Evolutionary conservation across 2,797 vertebrate species (phyloP), one percentile per base, ranked within the genome.

Genomic region (Salmo trutta): DNA sequence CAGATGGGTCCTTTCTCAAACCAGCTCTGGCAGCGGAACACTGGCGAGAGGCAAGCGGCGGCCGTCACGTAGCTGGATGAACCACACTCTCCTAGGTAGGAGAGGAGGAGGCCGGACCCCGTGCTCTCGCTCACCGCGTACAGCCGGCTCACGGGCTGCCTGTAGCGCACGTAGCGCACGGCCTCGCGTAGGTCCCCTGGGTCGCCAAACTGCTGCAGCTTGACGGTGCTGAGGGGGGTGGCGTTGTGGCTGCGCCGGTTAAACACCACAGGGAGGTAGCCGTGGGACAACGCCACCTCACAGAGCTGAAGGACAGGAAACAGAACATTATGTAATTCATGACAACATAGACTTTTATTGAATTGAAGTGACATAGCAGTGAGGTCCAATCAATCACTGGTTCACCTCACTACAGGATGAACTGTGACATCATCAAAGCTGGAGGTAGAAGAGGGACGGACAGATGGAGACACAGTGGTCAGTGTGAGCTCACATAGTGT

Each of bases 41-140:
- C 81, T 0, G 95, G 95, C 0, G 95, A 96, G 79, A 96, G 90
- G 84, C 95, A 96, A 80, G 92, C 94, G 0, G 95, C 95, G 0
- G 95, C 95, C 0, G 95, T 95, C 87, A 96, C 69, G 2, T 96
- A 95, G 84, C 95, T 96, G 52, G 95, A 96, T 0, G 95, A 96
- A 7, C 95, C 95, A 6, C 95, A 96, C 85, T 96, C 95, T 0
- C 95, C 95, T 52, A 96, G 90, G 87, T 96, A 96, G 14, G 95
- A 96, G 66, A 96, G 91, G 51, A 96, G 94, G 1, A 96, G 94
- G 62, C 95, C 95, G 0, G 95, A 94, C 3, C 95, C 95, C 0
- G 93, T 95, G 90, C 95, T 94, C 88, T 96, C 95, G 67, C 94
- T 95, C 68, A 93, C 95, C 0, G 94, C 95, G 12, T 95, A 96